Conservation (phyloP, 1,140 invertebrate species). For the Subanguina moxae region DNA sequence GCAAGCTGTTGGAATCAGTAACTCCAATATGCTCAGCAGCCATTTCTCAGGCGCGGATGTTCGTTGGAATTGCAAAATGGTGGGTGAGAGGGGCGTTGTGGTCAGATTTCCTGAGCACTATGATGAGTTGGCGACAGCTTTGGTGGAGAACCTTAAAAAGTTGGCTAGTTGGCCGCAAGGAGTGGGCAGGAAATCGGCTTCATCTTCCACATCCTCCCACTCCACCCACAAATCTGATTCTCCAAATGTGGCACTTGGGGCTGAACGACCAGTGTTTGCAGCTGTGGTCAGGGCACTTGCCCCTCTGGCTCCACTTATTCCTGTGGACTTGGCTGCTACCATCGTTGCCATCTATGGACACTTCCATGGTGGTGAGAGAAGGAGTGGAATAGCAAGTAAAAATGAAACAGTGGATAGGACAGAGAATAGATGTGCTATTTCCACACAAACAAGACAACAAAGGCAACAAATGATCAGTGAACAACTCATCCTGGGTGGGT, state of each 20-base stretch:
- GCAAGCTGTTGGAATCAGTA: not conserved
- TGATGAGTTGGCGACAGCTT: not conserved
- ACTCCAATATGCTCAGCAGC: not conserved
- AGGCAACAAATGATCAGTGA: too few species aligned
- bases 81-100: constrained; percentile 1
- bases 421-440: too few species aligned
- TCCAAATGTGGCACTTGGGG: not conserved
- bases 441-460: too few species aligned
- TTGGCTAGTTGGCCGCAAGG: not conserved
- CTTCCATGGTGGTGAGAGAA: not conserved
- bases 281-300: not conserved
- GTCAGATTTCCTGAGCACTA: constrained; percentile 3
- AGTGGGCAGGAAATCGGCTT: not conserved
- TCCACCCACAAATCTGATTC: not conserved
- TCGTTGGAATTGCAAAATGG: constrained; percentile 10
- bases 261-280: not conserved
- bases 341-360: not conserved
- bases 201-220: not conserved
- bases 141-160: not conserved
- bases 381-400: too few species aligned
- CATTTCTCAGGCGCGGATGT: constrained; percentile 5
- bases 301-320: constrained; percentile 2
- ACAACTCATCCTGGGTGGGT: too few species aligned
- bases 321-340: not conserved
- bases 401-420: too few species aligned